Base-by-base conservation (phyloP, 2,888 invertebrate genomes). In the Papilio elwesi region DNA sequence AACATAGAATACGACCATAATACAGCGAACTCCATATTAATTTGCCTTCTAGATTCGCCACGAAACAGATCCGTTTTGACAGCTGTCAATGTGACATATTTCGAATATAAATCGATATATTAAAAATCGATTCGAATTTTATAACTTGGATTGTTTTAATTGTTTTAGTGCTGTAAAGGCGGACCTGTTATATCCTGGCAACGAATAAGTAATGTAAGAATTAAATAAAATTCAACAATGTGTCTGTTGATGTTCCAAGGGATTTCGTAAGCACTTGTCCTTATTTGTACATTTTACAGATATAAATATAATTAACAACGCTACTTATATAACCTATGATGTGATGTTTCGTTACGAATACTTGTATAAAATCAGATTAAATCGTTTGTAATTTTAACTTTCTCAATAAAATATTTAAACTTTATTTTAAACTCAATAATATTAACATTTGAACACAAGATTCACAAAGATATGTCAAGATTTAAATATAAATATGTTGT, bases 1-100 rank as follows among this genome's bases (percentile, higher is more conserved):
- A 74, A 74, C 72, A 63, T 26, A 51, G 43, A 49, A 49, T 59
- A 68, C 9, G 16, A 63, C 9, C 7, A 26, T n/a, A 52, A 13
- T 47, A 47, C 48, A 16, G 43, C 15, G 10, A 49, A 26, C n/a
- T 7, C 15, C 0, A 49, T 26, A 49, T 48, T 26, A 64, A 64
- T 16, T 47, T 43, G 43, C 43, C 43, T 62, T 62, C 43, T 43
- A 43, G 11, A 62, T n/a, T 15, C 38, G 38, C 38, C 57, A 15
- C 36, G 43, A 62, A 11, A 62, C 59, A 62, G 59, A 15, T 15
- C 38, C 43, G 9, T n/a, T 43, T 43, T 43, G 43, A 62, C 59
- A 43, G 59, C 10, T 62, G 59, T 57, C 57, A 57, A 36, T 13
- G 55, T 57, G 57, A 57, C 57, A 36, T 26, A 26, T 26, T 26